phyloP scores from a whole-genome alignment of 2,113 vertebrate genomes.

The Alaudala cheleensis region DNA sequence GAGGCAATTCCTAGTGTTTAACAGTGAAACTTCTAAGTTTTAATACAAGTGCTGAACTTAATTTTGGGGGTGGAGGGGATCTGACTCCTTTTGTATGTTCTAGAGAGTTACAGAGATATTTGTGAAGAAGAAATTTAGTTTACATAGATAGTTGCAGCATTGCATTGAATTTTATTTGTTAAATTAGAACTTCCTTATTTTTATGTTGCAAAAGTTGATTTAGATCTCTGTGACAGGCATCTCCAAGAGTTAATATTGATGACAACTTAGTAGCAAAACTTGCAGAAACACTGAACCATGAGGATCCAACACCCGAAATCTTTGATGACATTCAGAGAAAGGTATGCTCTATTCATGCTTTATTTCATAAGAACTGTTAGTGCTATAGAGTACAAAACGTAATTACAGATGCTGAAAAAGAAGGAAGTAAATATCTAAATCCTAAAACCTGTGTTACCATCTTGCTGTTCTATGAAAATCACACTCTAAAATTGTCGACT shows the following conservation, averaged over 20 bases:
- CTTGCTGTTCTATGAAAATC: background rate
- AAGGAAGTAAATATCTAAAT: background rate
- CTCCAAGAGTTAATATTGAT: constrained; percentile 93
- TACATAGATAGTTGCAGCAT: background rate
- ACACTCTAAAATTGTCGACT: background rate
- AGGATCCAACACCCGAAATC: constrained; percentile 95
- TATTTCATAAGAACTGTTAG: background rate
- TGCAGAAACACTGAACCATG: constrained; percentile 90
- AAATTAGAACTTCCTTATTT: background rate
- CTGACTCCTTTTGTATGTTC: background rate
- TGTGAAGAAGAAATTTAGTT: background rate
- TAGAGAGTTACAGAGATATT: background rate
- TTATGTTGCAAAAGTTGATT: constrained; percentile 32
- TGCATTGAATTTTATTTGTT: background rate
- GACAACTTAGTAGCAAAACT: constrained; percentile 84
- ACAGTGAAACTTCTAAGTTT: background rate
- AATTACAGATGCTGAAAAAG: background rate
- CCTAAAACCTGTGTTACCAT: background rate
- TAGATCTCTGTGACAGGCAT: constrained; percentile 80
- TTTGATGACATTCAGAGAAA: constrained; percentile 98
- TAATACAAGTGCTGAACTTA: background rate
- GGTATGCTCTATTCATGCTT: constrained; percentile 67
- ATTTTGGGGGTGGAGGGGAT: background rate
- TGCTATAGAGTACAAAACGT: background rate
- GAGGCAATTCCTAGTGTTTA: background rate